A percentile compares a stretch with the other conserved stretches of the same genome.
Evolutionary conservation across 2,113 vertebrate genomes (phyloP).

Genomic region (Hymenochirus boettgeri): DNA sequence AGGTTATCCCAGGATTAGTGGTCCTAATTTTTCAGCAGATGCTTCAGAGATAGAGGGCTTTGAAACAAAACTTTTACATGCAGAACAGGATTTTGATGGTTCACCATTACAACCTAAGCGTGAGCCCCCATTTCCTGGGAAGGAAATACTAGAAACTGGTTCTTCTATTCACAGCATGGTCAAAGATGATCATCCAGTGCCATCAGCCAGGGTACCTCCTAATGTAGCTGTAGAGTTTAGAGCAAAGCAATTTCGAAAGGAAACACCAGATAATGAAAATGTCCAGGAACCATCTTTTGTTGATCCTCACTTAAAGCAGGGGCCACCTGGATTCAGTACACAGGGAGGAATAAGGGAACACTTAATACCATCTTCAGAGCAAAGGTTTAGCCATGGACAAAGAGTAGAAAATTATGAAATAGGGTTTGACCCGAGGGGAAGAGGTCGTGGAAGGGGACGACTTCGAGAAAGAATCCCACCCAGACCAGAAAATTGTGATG

Average conservation of each 20-base stretch:
- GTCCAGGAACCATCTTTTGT: constrained; percentile 50
- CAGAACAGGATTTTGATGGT: background rate
- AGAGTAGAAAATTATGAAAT: constrained; percentile 10
- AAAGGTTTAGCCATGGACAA: background rate
- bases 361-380: background rate
- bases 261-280: constrained; percentile 23
- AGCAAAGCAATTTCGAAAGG: background rate
- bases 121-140: background rate
- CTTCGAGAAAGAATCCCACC: constrained; percentile 54
- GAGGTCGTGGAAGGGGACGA: constrained; percentile 50
- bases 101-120: background rate
- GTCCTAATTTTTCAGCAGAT: background rate
- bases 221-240: background rate
- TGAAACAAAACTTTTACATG: background rate
- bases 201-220: background rate
- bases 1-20: background rate
- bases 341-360: background rate
- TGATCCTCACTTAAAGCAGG: constrained; percentile 52
- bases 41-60: background rate
- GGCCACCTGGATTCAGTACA: constrained; percentile 46
- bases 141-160: background rate
- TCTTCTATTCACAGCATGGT: background rate
- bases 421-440: constrained; percentile 49
- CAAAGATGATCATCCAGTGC: background rate
- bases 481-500: constrained; percentile 54